Conservation (phyloP, 2,113 vertebrate species). For the Heterotilapia buettikoferi region DNA sequence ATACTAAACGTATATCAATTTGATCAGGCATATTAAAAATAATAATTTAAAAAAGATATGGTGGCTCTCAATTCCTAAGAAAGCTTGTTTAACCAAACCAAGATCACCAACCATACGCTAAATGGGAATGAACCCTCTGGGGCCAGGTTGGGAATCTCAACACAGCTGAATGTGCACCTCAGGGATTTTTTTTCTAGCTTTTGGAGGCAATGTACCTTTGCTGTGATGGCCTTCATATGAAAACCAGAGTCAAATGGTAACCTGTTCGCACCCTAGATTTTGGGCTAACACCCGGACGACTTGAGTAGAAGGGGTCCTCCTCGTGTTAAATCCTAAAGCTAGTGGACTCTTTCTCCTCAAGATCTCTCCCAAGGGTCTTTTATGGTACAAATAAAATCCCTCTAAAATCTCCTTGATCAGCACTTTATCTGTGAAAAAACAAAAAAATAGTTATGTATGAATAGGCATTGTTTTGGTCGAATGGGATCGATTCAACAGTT, state of each 20-base stretch:
- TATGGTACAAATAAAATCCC: slow-evolving; percentile 65
- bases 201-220: slow-evolving; percentile 70
- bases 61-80: slow-evolving; percentile 60
- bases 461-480: slow-evolving; percentile 60
- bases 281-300: not conserved
- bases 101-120: slow-evolving; percentile 39
- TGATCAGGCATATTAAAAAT: slow-evolving; percentile 34
- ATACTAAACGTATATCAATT: not conserved
- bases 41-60: not conserved
- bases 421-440: slow-evolving; percentile 75
- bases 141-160: slow-evolving; percentile 65
- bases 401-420: slow-evolving; percentile 69
- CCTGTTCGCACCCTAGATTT: slow-evolving; percentile 18
- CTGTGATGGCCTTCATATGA: slow-evolving; percentile 64
- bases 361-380: slow-evolving; percentile 45
- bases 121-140: slow-evolving; percentile 47
- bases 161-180: slow-evolving; percentile 75
- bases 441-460: slow-evolving; percentile 57
- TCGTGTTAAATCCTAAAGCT: slow-evolving; percentile 41
- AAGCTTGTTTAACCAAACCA: slow-evolving; percentile 63
- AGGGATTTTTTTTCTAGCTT: slow-evolving; percentile 76
- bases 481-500: slow-evolving; percentile 60
- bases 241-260: slow-evolving; percentile 44
- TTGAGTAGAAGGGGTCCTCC: slow-evolving; percentile 13
- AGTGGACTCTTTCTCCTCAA: slow-evolving; percentile 38